Conservation (phyloP, 2,797 vertebrate species). For the Poeciliopsis paucimaculata region DNA sequence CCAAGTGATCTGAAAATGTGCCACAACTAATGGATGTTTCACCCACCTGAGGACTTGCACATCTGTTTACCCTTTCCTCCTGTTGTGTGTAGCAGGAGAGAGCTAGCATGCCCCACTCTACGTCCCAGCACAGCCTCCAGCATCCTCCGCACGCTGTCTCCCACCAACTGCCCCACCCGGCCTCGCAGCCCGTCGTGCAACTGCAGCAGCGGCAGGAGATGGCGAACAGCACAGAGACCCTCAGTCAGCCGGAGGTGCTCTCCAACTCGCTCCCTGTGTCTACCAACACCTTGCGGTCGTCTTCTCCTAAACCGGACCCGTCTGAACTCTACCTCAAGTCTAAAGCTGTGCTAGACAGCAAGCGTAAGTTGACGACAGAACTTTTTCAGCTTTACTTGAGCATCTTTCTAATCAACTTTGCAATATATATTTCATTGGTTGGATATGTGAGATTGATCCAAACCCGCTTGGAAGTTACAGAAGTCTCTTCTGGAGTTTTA, state of each 20-base stretch:
- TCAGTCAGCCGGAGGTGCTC: conserved; percentile 68
- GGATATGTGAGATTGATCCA: background rate
- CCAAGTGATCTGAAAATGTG: background rate
- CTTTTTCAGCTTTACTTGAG: background rate
- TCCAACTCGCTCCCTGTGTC: conserved; percentile 87
- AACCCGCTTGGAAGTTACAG: background rate
- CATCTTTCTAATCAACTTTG: background rate
- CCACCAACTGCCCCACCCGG: conserved; percentile 39
- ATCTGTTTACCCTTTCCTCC: background rate
- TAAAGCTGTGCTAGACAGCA: conserved; percentile 91
- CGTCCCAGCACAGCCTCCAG: conserved; percentile 53
- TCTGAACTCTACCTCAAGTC: conserved; percentile 97
- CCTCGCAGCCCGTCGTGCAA: conserved; percentile 39
- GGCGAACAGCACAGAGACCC: conserved; percentile 83
- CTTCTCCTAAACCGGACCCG: conserved; percentile 92
- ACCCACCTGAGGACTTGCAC: background rate
- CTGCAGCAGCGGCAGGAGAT: conserved; percentile 82
- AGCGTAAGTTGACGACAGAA: conserved; percentile 85
- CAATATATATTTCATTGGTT: rapidly evolving
- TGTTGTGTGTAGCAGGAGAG: conserved; percentile 61
- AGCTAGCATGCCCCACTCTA: conserved; percentile 51
- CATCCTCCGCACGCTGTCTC: conserved; percentile 33
- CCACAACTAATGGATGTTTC: conserved; percentile 7
- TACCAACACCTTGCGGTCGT: conserved; percentile 79
- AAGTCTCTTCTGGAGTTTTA: background rate